A percentile compares a stretch with the other conserved stretches of the same genome.
Conservation (phyloP, 1,140 invertebrate species). For the Papilio aristodemus region DNA sequence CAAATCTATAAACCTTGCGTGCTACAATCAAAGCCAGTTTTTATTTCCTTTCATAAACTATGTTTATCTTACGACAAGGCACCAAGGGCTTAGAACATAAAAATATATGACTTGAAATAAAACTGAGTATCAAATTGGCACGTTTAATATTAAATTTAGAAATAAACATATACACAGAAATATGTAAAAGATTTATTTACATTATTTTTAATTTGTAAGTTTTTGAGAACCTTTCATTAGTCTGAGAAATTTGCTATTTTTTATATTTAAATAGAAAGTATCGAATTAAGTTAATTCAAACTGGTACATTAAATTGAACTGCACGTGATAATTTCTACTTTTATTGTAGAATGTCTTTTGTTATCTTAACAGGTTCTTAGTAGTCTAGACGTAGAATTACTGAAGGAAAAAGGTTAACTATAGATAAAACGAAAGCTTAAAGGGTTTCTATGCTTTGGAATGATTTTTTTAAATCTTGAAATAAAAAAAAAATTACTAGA, state of each 20-base stretch:
- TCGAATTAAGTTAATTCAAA: no score
- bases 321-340: neutral
- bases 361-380: neutral
- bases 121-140: constrained; percentile 17
- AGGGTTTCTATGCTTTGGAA: neutral
- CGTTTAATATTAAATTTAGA: neutral
- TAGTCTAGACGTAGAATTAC: constrained; percentile 7
- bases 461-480: neutral
- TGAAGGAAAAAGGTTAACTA: neutral
- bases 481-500: no score
- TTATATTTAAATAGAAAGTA: no score
- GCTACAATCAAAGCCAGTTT: neutral
- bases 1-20: constrained; percentile 24
- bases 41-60: constrained; percentile 26
- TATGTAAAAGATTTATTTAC: no score
- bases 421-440: neutral
- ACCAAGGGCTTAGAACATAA: constrained; percentile 19
- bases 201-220: no score
- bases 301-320: neutral
- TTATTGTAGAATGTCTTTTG: neutral
- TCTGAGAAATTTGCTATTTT: no score
- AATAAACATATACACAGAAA: no score
- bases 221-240: no score
- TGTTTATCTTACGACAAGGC: constrained; percentile 19
- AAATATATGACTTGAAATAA: constrained; percentile 17